Evolutionary conservation across 2,113 vertebrate species (phyloP).

Genomic region (Podilymbus podiceps): DNA sequence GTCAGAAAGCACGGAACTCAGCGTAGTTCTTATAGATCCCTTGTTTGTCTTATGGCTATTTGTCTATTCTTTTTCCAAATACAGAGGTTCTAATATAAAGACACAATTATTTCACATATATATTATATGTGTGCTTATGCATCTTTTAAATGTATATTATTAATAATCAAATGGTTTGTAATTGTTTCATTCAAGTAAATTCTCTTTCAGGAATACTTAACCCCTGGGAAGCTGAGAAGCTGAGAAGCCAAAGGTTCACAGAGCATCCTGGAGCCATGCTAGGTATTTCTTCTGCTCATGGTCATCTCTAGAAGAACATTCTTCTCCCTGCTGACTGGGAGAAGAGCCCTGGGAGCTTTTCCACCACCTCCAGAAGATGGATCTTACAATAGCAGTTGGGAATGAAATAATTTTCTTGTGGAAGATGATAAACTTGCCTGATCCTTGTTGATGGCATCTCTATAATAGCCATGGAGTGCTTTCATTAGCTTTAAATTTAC

Average conservation of each 20-base stretch:
- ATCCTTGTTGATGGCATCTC: not conserved
- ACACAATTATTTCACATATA: not conserved
- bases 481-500: not conserved
- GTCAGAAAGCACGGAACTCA: not conserved
- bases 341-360: not conserved
- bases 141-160: not conserved
- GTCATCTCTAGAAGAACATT: not conserved
- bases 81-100: not conserved
- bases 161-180: not conserved
- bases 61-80: not conserved
- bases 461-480: not conserved
- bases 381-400: not conserved
- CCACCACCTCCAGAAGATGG: not conserved
- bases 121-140: not conserved
- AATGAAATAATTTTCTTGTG: not conserved
- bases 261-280: not conserved
- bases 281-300: not conserved
- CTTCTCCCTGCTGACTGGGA: not conserved
- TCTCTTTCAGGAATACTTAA: not conserved
- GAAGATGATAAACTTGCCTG: not conserved
- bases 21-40: not conserved
- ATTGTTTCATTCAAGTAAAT: not conserved
- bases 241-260: not conserved
- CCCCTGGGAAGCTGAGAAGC: not conserved
- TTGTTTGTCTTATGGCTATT: not conserved